Percentiles rank a stretch among this genome's conserved stretches.
phyloP scores from a whole-genome alignment of 2,113 vertebrate genomes.

The Oncorhynchus mykiss region DNA sequence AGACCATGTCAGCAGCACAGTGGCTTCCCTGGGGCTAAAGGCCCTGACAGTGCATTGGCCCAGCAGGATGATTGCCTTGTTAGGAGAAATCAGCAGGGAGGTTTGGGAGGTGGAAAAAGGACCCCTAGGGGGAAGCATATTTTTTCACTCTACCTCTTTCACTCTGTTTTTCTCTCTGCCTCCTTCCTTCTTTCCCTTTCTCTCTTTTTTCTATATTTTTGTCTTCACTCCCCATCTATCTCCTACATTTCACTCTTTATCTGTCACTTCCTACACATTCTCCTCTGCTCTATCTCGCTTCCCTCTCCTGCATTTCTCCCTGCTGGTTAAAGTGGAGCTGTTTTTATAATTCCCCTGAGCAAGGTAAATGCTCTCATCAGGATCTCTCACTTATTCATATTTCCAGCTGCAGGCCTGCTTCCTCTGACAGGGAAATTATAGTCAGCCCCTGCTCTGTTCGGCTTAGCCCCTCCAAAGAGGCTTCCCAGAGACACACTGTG shows the following conservation, averaged over 20 bases:
- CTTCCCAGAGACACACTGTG: background rate
- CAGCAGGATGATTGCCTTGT: conserved; percentile 4
- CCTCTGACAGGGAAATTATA: conserved; percentile 22
- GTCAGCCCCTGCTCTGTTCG: background rate
- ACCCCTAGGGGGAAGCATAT: background rate
- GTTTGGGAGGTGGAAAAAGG: background rate
- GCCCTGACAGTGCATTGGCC: background rate
- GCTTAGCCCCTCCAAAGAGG: background rate
- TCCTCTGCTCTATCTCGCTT: too few species aligned
- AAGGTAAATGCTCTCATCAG: conserved; percentile 17
- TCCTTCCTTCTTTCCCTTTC: background rate
- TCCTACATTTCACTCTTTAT: background rate
- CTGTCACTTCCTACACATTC: conserved; percentile 6
- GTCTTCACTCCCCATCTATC: too few species aligned
- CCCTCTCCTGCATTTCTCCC: background rate
- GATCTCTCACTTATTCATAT: conserved; percentile 33
- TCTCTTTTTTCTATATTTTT: background rate
- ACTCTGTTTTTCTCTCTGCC: background rate
- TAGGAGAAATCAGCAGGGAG: conserved; percentile 22
- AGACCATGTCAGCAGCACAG: conserved; percentile 1
- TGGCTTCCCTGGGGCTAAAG: background rate
- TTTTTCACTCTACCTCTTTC: background rate
- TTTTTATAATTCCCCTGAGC: conserved; percentile 10
- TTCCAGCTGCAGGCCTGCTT: conserved; percentile 28
- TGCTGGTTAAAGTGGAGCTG: conserved; percentile 2